These are phyloP conservation scores for Encarsia formosa DNA, from an alignment of 2,888 invertebrate genomes.

Conservation along the genomic window DNA sequence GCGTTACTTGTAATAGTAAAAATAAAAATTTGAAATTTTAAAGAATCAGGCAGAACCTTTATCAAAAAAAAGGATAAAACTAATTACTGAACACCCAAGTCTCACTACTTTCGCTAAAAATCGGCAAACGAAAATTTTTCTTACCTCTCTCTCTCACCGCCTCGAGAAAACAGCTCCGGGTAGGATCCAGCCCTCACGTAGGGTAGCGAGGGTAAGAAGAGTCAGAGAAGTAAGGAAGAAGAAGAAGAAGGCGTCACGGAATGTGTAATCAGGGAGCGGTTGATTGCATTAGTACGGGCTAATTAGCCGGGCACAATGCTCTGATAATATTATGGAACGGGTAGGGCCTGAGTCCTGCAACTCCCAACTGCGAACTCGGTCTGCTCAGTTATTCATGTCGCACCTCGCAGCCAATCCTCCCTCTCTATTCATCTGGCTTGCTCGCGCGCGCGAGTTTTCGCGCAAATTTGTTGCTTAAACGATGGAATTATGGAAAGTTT, in stretches of 20 bases:
- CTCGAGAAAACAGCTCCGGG: too few relatives aligned
- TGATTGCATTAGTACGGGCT: constrained; percentile 50
- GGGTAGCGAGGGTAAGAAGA: not conserved
- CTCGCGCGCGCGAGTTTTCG: constrained; percentile 9
- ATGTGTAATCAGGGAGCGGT: constrained; percentile 49
- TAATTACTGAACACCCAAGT: too few relatives aligned
- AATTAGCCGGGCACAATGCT: constrained; percentile 50
- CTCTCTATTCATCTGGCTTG: constrained; percentile 25
- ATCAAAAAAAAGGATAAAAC: too few relatives aligned
- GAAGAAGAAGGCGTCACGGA: constrained; percentile 31
- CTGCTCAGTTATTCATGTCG: constrained; percentile 50
- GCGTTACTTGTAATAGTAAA: too few relatives aligned
- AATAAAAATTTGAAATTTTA: too few relatives aligned
- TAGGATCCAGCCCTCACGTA: not conserved
- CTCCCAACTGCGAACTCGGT: not conserved
- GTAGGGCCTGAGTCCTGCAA: too few relatives aligned
- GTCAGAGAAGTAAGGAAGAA: constrained; percentile 13
- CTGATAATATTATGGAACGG: constrained; percentile 49
- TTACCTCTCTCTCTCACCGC: too few relatives aligned
- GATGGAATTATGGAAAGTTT: constrained; percentile 29
- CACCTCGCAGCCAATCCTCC: constrained; percentile 42
- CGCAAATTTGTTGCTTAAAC: constrained; percentile 29
- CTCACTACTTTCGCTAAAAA: too few relatives aligned
- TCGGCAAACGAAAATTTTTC: too few relatives aligned
- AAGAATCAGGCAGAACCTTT: too few relatives aligned